Evolutionary conservation across 1,140 invertebrate species (phyloP).

Genomic region (Ips nitidus): DNA sequence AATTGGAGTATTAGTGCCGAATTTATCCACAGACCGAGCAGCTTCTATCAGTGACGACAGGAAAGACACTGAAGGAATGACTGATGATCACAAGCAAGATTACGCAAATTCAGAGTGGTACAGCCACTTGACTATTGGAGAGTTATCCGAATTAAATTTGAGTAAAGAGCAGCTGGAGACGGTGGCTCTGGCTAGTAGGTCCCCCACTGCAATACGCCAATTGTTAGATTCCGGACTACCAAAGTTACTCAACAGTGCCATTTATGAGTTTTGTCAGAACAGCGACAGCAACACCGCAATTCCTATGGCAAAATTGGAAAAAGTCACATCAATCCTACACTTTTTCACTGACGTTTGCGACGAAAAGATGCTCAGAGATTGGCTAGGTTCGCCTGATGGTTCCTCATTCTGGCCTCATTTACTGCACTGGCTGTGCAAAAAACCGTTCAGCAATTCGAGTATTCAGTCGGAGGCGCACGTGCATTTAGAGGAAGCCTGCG

Average conservation of each 20-base stretch:
- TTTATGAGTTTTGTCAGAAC: slow-evolving; percentile 59
- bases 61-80: slow-evolving; percentile 61
- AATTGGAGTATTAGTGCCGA: slow-evolving; percentile 68
- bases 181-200: slow-evolving; percentile 74
- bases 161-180: slow-evolving; percentile 69
- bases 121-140: slow-evolving; percentile 52
- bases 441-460: slow-evolving; percentile 51
- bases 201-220: slow-evolving; percentile 70
- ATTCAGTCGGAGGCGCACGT: slow-evolving; percentile 60
- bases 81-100: slow-evolving; percentile 70
- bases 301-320: slow-evolving; percentile 57
- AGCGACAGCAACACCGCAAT: slow-evolving; percentile 40
- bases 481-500: slow-evolving; percentile 71
- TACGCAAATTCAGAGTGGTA: slow-evolving; percentile 60
- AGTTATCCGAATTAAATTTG: slow-evolving; percentile 56
- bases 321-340: slow-evolving; percentile 68
- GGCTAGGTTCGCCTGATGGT: slow-evolving; percentile 78
- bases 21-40: slow-evolving; percentile 56
- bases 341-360: slow-evolving; percentile 80
- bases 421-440: slow-evolving; percentile 71
- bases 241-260: slow-evolving; percentile 61
- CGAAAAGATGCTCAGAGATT: slow-evolving; percentile 80
- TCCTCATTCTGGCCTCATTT: slow-evolving; percentile 82
- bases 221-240: slow-evolving; percentile 77
- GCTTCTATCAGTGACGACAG: slow-evolving; percentile 63